Conservation (phyloP, 2,797 vertebrate species). For the Peromyscus nudipes region DNA sequence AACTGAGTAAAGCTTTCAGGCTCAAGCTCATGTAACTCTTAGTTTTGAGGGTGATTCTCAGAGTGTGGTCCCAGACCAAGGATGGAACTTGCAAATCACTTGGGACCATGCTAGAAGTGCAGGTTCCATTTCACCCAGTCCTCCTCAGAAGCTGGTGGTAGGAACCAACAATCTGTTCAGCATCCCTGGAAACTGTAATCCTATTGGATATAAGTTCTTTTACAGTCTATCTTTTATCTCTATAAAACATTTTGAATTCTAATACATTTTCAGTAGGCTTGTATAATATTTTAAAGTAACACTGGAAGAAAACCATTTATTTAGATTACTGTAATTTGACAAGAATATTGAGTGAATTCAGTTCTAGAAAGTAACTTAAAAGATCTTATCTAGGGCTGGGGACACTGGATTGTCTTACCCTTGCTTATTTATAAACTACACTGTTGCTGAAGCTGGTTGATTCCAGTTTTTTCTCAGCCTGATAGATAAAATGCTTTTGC, state of each 20-base stretch:
- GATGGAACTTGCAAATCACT: background rate
- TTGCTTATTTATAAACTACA: constrained; percentile 47
- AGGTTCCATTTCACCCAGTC: background rate
- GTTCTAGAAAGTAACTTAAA: constrained; percentile 48
- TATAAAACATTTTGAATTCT: constrained; percentile 61
- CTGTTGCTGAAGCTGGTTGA: constrained; percentile 54
- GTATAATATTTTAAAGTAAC: constrained; percentile 38
- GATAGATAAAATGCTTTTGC: constrained; percentile 27
- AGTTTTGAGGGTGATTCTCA: background rate
- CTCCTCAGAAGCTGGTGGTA: background rate
- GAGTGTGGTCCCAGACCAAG: background rate
- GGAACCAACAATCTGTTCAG: background rate
- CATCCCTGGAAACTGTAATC: background rate
- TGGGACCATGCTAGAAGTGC: background rate
- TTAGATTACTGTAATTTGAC: constrained; percentile 28
- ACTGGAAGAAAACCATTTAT: constrained; percentile 36
- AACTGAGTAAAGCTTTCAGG: constrained; percentile 23
- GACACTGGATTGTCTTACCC: background rate
- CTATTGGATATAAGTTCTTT: background rate
- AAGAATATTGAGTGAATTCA: constrained; percentile 62
- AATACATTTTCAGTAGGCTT: constrained; percentile 50
- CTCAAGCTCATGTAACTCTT: background rate
- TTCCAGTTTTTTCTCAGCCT: constrained; percentile 8
- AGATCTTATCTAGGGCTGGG: background rate
- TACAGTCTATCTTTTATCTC: constrained; percentile 50